Evolutionary conservation across 1,140 invertebrate genomes (phyloP).

Genomic region (Aphelenchoides avenae): DNA sequence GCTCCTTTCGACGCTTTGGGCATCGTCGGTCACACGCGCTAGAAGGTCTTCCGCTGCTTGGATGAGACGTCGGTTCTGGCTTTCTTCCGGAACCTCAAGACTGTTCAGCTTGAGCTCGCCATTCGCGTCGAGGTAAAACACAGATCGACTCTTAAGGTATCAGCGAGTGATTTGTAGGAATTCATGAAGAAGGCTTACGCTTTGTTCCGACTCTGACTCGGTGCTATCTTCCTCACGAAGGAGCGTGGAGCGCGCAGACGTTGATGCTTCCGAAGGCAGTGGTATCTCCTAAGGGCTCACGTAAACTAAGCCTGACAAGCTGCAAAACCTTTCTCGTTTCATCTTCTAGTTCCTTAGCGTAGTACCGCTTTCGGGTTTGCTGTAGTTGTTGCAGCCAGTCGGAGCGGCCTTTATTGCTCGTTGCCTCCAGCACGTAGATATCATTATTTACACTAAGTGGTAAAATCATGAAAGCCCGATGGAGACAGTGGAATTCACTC

Average conservation of each 20-base stretch:
- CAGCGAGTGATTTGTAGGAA: no score
- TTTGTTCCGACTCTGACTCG: no score
- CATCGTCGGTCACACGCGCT: slow-evolving; percentile 11
- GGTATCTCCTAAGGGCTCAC: no score
- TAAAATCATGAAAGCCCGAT: slow-evolving; percentile 16
- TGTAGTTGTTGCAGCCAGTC: slow-evolving; percentile 30
- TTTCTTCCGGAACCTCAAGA: slow-evolving; percentile 14
- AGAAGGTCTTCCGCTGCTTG: slow-evolving; percentile 2
- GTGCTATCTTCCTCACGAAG: no score
- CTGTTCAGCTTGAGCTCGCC: slow-evolving; percentile 24
- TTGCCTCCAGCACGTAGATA: slow-evolving; percentile 26
- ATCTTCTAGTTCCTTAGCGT: no score
- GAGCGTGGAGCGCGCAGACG: no score
- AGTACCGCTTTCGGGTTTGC: slow-evolving; percentile 26
- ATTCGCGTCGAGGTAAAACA: slow-evolving; percentile 29
- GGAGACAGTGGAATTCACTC: slow-evolving; percentile 1
- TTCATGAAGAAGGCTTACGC: no score
- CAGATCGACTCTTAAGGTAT: no score
- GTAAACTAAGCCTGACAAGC: no score
- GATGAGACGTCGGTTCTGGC: slow-evolving; percentile 25
- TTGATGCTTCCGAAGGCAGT: no score
- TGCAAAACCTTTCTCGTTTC: no score
- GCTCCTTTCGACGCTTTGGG: no score
- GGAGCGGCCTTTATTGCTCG: slow-evolving; percentile 16
- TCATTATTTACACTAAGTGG: slow-evolving; percentile 27